Evolutionary conservation across 2,113 vertebrate genomes (phyloP).

Genomic region (Anarhynchus alexandrinus): DNA sequence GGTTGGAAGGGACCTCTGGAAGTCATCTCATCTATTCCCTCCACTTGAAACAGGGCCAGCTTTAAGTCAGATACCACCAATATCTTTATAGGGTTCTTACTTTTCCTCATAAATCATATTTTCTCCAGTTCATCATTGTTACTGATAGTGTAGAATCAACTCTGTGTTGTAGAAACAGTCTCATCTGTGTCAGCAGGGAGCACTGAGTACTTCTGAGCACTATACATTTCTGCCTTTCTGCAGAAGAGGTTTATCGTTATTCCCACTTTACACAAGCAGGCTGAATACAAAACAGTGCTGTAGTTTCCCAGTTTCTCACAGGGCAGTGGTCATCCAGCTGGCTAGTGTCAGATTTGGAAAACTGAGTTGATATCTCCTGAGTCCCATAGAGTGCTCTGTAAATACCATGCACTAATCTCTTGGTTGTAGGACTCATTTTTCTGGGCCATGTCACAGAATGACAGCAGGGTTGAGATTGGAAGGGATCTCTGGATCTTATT

Average conservation of each 20-base stretch:
- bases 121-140: background rate
- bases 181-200: background rate
- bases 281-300: background rate
- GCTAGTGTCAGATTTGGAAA: background rate
- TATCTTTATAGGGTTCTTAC: background rate
- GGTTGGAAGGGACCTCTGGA: background rate
- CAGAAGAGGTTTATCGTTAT: background rate
- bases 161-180: background rate
- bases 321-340: background rate
- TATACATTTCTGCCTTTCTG: background rate
- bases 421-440: background rate
- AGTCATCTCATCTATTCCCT: background rate
- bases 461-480: background rate
- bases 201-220: background rate
- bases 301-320: background rate
- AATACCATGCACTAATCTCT: background rate
- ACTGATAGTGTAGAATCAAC: background rate
- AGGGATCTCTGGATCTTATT: background rate
- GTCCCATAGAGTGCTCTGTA: background rate
- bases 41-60: background rate
- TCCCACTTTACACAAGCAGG: background rate
- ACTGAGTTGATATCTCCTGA: background rate
- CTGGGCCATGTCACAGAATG: background rate
- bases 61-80: background rate
- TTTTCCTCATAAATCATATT: background rate